Conservation (phyloP, 2,797 vertebrate species). For the Siniperca obscura region DNA sequence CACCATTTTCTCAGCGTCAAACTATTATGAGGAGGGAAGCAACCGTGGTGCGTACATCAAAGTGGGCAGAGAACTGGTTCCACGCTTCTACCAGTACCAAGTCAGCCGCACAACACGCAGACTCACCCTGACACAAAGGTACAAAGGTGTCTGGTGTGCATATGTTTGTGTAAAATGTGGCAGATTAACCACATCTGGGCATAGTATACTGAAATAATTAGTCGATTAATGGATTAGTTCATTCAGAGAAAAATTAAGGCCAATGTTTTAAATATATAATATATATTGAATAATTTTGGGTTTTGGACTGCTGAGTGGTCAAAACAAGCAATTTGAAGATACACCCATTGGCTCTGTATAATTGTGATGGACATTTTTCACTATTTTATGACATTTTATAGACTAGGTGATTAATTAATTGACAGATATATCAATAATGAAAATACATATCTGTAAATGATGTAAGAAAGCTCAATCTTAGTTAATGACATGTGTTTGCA, state of each 20-base stretch:
- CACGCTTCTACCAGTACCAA: constrained; percentile 94
- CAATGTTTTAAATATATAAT: too few species aligned
- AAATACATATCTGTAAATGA: neutral
- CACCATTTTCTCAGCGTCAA: constrained; percentile 98
- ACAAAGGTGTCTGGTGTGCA: constrained; percentile 6
- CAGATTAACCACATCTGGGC: neutral
- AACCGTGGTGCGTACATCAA: constrained; percentile 96
- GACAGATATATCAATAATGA: neutral
- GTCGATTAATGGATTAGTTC: neutral
- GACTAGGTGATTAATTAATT: neutral
- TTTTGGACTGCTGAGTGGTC: neutral
- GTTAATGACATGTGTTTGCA: neutral
- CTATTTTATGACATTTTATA: neutral
- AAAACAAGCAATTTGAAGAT: neutral
- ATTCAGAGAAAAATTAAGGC: neutral
- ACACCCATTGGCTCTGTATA: neutral
- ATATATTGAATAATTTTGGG: neutral
- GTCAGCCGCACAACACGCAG: constrained; percentile 87
- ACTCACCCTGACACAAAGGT: constrained; percentile 91
- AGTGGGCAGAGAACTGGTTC: constrained; percentile 86
- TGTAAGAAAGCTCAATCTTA: neutral
- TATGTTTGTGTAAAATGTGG: neutral
- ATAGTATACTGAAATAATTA: neutral
- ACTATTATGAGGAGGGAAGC: constrained; percentile 97
- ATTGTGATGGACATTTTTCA: neutral